A percentile compares a stretch with the other conserved stretches of the same genome.
These are phyloP conservation scores for Zygothrica quintamaculata DNA, from an alignment of 2,888 invertebrate genomes.

Conservation along the genomic window DNA sequence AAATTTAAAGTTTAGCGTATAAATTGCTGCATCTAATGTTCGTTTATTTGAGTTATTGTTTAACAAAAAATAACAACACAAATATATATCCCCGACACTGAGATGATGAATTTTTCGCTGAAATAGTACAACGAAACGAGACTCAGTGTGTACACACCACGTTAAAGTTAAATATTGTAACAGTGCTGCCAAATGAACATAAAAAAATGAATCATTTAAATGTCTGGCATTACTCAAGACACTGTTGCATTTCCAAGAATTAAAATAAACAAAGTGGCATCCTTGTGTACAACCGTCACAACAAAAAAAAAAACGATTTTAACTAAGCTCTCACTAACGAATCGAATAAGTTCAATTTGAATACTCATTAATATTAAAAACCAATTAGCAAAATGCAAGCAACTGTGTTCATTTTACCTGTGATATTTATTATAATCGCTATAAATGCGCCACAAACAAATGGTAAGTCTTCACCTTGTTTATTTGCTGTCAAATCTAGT, in stretches of 20 bases:
- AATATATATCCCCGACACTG: constrained; percentile 49
- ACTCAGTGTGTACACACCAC: constrained; percentile 52
- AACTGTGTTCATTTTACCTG: constrained; percentile 45
- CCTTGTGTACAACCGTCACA: constrained; percentile 9
- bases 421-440: constrained; percentile 62
- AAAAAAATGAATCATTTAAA: background rate
- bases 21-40: constrained; percentile 36
- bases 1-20: constrained; percentile 28
- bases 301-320: constrained; percentile 14
- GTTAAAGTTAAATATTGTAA: constrained; percentile 24
- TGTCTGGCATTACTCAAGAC: constrained; percentile 21
- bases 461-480: constrained; percentile 51
- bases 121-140: constrained; percentile 56
- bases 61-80: constrained; percentile 53
- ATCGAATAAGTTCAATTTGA: constrained; percentile 6
- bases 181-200: constrained; percentile 32
- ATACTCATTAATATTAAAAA: constrained; percentile 15
- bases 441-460: constrained; percentile 50
- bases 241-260: constrained; percentile 25
- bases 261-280: constrained; percentile 24
- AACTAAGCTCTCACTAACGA: constrained; percentile 28
- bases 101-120: constrained; percentile 64
- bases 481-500: constrained; percentile 44
- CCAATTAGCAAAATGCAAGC: constrained; percentile 46
- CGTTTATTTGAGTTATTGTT: constrained; percentile 47